Conservation (phyloP, 2,113 vertebrate species). For the Phyllostomus hastatus region DNA sequence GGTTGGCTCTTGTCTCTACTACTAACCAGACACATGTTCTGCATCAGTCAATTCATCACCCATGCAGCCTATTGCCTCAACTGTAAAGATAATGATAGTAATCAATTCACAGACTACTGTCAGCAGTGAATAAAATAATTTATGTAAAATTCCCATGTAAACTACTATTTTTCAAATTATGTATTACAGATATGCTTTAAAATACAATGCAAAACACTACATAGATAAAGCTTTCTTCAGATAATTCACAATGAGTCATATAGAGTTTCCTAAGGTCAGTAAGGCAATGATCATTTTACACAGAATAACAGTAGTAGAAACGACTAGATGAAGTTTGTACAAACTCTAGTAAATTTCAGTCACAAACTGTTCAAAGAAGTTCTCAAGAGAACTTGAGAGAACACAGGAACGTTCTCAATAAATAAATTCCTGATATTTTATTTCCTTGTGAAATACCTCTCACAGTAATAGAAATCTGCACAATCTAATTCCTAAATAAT, state of each 20-base stretch:
- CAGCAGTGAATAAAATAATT: neutral
- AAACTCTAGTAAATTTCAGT: neutral
- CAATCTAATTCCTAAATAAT: neutral
- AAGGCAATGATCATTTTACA: neutral
- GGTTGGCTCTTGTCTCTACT: neutral
- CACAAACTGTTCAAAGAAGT: neutral
- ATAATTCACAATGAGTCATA: neutral
- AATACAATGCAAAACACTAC: neutral
- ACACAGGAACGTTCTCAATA: neutral
- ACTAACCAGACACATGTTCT: neutral
- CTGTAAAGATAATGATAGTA: neutral
- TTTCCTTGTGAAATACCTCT: neutral
- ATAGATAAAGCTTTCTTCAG: neutral
- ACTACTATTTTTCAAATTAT: neutral
- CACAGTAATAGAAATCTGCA: neutral
- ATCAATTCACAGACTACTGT: neutral
- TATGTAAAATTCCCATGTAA: neutral
- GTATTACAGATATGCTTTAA: neutral
- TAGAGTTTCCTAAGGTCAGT: neutral
- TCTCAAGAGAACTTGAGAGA: too few species aligned
- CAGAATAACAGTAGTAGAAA: neutral
- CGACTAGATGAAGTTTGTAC: neutral
- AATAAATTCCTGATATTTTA: neutral
- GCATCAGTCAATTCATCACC: neutral
- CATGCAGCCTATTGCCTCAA: neutral